These are phyloP conservation scores for Calycopis cecrops DNA, from an alignment of 1,140 invertebrate genomes.

Conservation along the genomic window DNA sequence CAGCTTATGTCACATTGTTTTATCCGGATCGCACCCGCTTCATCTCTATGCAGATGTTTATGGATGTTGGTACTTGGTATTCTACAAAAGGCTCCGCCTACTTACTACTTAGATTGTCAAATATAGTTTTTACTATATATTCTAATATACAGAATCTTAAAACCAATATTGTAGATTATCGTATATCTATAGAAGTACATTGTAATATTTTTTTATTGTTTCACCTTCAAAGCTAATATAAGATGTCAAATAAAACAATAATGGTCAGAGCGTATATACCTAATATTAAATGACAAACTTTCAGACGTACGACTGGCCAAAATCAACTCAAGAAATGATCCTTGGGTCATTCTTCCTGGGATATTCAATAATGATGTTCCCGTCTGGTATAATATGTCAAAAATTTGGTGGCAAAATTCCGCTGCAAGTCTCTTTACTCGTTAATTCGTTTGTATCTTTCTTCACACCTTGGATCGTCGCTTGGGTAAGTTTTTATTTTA, in stretches of 20 bases:
- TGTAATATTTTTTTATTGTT: too few species aligned
- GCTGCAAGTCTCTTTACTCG: conserved; percentile 45
- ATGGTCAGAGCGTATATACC: not conserved
- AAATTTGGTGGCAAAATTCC: conserved; percentile 76
- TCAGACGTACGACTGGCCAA: conserved; percentile 76
- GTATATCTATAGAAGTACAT: too few species aligned
- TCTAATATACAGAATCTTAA: too few species aligned
- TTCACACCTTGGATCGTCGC: conserved; percentile 44
- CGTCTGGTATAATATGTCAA: conserved; percentile 76
- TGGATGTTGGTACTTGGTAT: too few species aligned
- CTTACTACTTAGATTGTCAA: too few species aligned
- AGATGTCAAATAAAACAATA: not conserved
- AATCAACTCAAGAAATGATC: conserved; percentile 76
- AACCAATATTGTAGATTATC: too few species aligned
- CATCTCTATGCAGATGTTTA: too few species aligned
- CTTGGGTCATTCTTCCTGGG: conserved; percentile 80
- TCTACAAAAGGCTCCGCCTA: too few species aligned
- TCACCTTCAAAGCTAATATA: not conserved
- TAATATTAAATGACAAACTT: conserved; percentile 24
- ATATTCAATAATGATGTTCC: conserved; percentile 74
- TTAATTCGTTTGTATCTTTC: conserved; percentile 45
- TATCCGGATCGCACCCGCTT: too few species aligned
- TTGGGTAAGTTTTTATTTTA: conserved; percentile 35
- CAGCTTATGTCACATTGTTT: too few species aligned
- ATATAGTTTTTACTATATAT: too few species aligned